Evolutionary conservation across 2,113 vertebrate genomes (phyloP), one percentile per base, ranked within the genome.

Genomic region (Chloroceryle aenea): DNA sequence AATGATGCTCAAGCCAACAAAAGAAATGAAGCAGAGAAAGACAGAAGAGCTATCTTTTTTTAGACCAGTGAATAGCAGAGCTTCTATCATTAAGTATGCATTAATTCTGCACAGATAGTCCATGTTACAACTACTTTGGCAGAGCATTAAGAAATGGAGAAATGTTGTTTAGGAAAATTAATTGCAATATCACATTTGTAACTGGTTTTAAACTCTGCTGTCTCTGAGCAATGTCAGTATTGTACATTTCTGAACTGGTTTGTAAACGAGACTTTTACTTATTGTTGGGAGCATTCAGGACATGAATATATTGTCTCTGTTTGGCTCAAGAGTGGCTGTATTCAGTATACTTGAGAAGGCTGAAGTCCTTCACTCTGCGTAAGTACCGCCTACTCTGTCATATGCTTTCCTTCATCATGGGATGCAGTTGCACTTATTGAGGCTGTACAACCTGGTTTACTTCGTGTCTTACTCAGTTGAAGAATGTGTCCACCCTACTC

Each of bases 21-120:
- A 85, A 63, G 48, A 94, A 93, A 94, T 67, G 15, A 94, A 90
- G 45, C 77, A 90, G 27, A 82, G n/a, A 61, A 36, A 67, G 34
- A 92, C 75, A 48, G 59, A 73, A 90, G 47, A 86, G 14, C 36
- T 72, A 40, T 85, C 18, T 43, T 78, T 86, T 86, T 83, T 94
- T 68, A 81, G 36, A 53, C 61, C 53, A 91, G 20, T 78, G 68
- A 82, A 13, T 45, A 68, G 38, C 13, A 76, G 40, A 76, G n/a
- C 53, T 83, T 0, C 0, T 85, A 42, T 74, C 3, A 20, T 91
- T 89, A 91, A 58, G 21, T 34, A 80, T 59, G 18, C 10, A 34
- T 58, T 77, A 47, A 22, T 85, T 82, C 66, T 85, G 50, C 26
- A 72, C 25, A 89, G 69, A 50, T 90, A 85, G 32, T 90, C 43